phyloP scores from a whole-genome alignment of 2,888 invertebrate genomes.

The Heliothis peltigera region DNA sequence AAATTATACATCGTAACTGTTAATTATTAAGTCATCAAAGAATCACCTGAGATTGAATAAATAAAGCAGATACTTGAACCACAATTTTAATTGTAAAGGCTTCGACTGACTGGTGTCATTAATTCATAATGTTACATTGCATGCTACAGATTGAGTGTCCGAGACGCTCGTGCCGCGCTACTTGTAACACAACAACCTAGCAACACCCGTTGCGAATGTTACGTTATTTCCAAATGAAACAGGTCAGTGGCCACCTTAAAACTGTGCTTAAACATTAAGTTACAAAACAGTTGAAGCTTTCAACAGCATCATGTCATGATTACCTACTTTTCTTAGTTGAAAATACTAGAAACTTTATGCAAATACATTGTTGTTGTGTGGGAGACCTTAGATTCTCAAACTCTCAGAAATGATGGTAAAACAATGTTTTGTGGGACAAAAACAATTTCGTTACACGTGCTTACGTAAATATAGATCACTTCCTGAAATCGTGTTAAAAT shows the following conservation, averaged over 20 bases:
- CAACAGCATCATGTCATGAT: conserved; percentile 41
- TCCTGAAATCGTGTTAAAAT: conserved; percentile 9
- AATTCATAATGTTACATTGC: background rate
- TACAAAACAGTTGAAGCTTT: conserved; percentile 46
- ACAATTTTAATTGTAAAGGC: background rate
- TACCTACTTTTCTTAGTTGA: conserved; percentile 46
- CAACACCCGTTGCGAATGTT: conserved; percentile 1
- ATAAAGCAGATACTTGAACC: conserved; percentile 17
- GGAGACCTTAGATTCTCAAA: conserved; percentile 44
- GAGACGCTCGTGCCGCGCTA: background rate
- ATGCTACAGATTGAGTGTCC: background rate
- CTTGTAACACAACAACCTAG: background rate
- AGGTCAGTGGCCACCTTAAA: background rate
- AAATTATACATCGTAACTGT: background rate
- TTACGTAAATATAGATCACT: conserved; percentile 2
- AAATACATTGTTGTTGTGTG: conserved; percentile 35
- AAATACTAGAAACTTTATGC: conserved; percentile 43
- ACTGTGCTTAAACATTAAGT: conserved; percentile 8
- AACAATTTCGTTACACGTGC: background rate
- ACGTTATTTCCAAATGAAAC: background rate
- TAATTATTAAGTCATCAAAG: conserved; percentile 25
- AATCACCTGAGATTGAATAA: conserved; percentile 22
- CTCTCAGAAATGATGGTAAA: background rate
- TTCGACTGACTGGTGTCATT: background rate
- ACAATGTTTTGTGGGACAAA: conserved; percentile 20